Percentiles rank a stretch among this genome's conserved stretches.
phyloP scores from a whole-genome alignment of 2,888 invertebrate species.

The Spilarctia lutea region DNA sequence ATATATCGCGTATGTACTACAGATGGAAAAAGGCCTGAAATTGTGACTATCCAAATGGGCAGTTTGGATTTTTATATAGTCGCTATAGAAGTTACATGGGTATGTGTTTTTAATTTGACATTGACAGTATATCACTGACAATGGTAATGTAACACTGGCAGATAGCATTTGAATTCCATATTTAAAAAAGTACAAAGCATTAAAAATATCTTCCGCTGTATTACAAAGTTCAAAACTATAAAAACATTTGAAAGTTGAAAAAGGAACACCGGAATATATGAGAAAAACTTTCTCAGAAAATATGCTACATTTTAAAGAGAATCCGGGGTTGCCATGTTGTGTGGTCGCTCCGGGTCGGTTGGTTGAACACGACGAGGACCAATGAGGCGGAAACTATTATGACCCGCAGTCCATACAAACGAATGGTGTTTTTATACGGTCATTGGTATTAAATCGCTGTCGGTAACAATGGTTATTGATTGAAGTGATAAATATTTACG shows the following conservation, averaged over 20 bases:
- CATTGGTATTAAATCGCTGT: slow-evolving; percentile 21
- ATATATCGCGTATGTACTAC: too few species aligned
- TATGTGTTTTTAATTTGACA: too few species aligned
- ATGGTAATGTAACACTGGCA: too few species aligned
- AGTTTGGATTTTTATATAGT: too few species aligned
- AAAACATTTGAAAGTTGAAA: slow-evolving; percentile 6
- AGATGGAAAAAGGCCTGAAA: too few species aligned
- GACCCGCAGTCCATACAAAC: slow-evolving; percentile 39
- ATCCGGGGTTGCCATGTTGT: slow-evolving; percentile 23
- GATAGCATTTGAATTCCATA: too few species aligned
- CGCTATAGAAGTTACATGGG: too few species aligned
- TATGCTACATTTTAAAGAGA: slow-evolving; percentile 20
- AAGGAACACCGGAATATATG: not conserved
- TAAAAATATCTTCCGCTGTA: not conserved
- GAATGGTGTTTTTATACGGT: slow-evolving; percentile 49
- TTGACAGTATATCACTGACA: too few species aligned
- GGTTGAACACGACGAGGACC: slow-evolving; percentile 32
- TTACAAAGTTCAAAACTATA: not conserved
- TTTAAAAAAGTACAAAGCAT: too few species aligned
- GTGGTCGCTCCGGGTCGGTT: slow-evolving; percentile 31
- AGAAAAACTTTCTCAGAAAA: not conserved
- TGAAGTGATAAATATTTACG: slow-evolving; percentile 19
- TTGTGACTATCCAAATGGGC: too few species aligned
- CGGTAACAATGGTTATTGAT: slow-evolving; percentile 26
- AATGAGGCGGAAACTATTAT: slow-evolving; percentile 56